Percentiles rank a stretch among this genome's conserved stretches.
Conservation (phyloP, 2,113 vertebrate species). For the Mobula birostris region DNA sequence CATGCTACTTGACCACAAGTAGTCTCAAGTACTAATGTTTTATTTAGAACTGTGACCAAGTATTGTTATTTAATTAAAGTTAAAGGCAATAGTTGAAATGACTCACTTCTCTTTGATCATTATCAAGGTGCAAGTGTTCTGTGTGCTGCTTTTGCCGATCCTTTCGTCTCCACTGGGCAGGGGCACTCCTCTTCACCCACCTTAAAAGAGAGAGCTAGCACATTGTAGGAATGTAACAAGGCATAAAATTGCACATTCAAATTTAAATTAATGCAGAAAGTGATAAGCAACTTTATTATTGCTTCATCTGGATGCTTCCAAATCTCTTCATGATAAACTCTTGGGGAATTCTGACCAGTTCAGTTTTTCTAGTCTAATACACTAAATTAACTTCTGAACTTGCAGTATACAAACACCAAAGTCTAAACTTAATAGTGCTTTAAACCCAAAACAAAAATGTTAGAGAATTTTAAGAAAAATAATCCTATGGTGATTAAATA, state of each 20-base stretch:
- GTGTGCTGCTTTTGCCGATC: slow-evolving; percentile 94
- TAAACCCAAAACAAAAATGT: too few species aligned
- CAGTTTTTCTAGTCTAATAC: too few species aligned
- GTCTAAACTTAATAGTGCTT: too few species aligned
- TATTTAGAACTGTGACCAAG: neutral
- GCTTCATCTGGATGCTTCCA: too few species aligned
- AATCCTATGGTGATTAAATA: too few species aligned
- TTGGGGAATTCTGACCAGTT: too few species aligned
- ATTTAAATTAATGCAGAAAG: neutral
- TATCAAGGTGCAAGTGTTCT: slow-evolving; percentile 90
- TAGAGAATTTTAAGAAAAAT: too few species aligned
- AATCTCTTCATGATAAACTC: too few species aligned
- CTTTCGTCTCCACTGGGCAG: slow-evolving; percentile 88
- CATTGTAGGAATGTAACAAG: neutral
- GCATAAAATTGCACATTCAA: neutral
- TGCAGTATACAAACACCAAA: too few species aligned
- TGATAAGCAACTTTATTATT: too few species aligned
- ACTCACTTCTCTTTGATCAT: slow-evolving; percentile 92
- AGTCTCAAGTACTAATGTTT: neutral
- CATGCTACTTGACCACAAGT: neutral
- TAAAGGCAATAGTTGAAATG: neutral
- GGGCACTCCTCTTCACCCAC: slow-evolving; percentile 92
- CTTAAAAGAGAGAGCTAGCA: slow-evolving; percentile 48
- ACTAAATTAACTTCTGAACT: too few species aligned
- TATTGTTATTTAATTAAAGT: neutral